Percentiles rank a stretch among this genome's conserved stretches.
Evolutionary conservation across 2,113 vertebrate species (phyloP).

Genomic region (Struthidea cinerea): DNA sequence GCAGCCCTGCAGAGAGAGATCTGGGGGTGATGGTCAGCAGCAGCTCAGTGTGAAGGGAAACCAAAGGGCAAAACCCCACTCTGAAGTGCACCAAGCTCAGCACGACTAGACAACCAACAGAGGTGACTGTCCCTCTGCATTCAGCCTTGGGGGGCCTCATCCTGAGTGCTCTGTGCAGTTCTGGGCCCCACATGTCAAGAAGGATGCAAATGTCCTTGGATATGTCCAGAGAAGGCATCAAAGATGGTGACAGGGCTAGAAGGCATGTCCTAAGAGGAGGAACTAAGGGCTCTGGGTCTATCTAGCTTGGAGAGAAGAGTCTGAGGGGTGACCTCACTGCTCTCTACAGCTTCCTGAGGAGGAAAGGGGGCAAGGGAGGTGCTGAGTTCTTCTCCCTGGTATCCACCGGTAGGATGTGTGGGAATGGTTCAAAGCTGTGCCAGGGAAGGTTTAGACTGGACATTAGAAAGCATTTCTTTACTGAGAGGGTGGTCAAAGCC

Average conservation of each 20-base stretch:
- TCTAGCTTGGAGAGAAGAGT: background rate
- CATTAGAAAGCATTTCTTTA: background rate
- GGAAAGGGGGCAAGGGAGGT: background rate
- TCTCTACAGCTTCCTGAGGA: background rate
- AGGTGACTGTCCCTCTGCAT: rapidly evolving
- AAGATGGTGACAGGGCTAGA: background rate
- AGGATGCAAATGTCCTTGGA: too few species aligned
- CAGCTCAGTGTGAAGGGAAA: background rate
- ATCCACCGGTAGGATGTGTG: rapidly evolving
- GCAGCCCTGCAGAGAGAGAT: background rate
- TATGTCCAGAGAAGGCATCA: rapidly evolving
- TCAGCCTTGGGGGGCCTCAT: rapidly evolving
- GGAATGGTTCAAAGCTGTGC: rapidly evolving
- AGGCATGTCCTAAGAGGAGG: background rate
- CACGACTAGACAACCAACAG: rapidly evolving
- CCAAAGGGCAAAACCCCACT: background rate
- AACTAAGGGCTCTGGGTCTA: rapidly evolving
- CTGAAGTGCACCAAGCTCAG: background rate
- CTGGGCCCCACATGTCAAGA: rapidly evolving
- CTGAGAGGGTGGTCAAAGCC: background rate
- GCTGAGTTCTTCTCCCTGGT: background rate
- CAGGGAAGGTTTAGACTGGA: background rate
- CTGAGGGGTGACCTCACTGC: background rate
- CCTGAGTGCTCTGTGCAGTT: background rate
- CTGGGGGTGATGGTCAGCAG: background rate